These are phyloP conservation scores for Lottia scabra DNA, from an alignment of 2,888 invertebrate species.

Conservation along the genomic window DNA sequence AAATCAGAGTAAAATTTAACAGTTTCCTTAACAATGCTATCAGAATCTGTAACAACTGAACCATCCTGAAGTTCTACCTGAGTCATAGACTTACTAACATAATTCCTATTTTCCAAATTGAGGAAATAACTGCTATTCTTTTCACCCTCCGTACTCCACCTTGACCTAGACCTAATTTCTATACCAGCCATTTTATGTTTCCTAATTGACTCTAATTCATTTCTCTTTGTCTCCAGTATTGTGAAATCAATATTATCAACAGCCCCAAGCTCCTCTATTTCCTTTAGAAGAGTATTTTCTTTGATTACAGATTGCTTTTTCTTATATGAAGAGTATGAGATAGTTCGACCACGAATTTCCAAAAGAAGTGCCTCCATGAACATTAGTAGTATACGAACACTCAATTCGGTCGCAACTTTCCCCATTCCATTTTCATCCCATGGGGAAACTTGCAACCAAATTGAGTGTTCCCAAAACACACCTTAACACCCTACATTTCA, in stretches of 20 bases:
- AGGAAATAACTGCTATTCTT: not conserved
- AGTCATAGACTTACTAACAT: not conserved
- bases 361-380: conserved; percentile 13
- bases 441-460: too few relatives aligned
- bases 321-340: conserved; percentile 14
- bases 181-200: not conserved
- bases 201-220: not conserved
- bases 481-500: too few relatives aligned
- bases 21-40: conserved; percentile 9
- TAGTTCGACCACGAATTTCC: conserved; percentile 22
- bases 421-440: too few relatives aligned
- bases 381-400: too few relatives aligned
- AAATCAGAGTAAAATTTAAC: not conserved
- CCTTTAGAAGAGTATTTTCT: not conserved
- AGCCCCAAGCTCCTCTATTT: conserved; percentile 5
- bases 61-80: not conserved
- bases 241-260: not conserved
- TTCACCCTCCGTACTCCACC: not conserved
- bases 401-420: too few relatives aligned
- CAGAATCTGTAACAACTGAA: not conserved
- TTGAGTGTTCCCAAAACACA: too few relatives aligned
- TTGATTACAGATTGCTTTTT: conserved; percentile 11
- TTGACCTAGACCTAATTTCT: not conserved
- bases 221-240: not conserved
- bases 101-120: not conserved